These are phyloP conservation scores for Caloenas nicobarica DNA, from an alignment of 2,113 vertebrate genomes.

Conservation along the genomic window DNA sequence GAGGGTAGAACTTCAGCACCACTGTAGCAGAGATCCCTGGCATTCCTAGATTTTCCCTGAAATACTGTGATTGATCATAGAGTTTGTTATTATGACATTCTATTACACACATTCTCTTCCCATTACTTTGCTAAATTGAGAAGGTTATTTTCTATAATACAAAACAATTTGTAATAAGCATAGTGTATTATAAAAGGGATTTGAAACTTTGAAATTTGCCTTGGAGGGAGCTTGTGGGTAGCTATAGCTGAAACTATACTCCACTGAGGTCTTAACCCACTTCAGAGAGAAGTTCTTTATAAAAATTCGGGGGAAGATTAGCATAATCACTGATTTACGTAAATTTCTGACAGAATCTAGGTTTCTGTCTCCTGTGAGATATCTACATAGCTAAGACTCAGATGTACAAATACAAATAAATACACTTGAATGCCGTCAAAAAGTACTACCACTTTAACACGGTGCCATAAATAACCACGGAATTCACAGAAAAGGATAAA, in stretches of 20 bases:
- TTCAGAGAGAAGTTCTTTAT: background rate
- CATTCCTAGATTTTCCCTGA: constrained; percentile 11
- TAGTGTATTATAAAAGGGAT: background rate
- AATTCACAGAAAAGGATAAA: background rate
- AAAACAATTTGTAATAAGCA: constrained; percentile 22
- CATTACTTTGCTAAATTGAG: constrained; percentile 18
- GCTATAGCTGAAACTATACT: background rate
- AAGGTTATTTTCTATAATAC: constrained; percentile 25
- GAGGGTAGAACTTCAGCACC: constrained; percentile 26
- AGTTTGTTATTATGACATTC: constrained; percentile 31
- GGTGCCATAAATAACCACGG: background rate
- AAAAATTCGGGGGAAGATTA: background rate
- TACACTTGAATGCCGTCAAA: background rate
- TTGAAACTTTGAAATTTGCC: constrained; percentile 12
- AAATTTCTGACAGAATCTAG: background rate
- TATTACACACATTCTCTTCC: constrained; percentile 28
- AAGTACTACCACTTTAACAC: background rate
- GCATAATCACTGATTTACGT: background rate
- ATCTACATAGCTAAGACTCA: background rate
- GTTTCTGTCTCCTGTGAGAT: background rate
- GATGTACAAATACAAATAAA: background rate
- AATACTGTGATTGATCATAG: background rate
- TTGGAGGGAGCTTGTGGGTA: background rate
- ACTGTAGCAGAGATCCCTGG: background rate
- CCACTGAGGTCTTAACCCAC: background rate